Conservation (phyloP, 2,113 vertebrate genomes). For the Myodes glareolus region DNA sequence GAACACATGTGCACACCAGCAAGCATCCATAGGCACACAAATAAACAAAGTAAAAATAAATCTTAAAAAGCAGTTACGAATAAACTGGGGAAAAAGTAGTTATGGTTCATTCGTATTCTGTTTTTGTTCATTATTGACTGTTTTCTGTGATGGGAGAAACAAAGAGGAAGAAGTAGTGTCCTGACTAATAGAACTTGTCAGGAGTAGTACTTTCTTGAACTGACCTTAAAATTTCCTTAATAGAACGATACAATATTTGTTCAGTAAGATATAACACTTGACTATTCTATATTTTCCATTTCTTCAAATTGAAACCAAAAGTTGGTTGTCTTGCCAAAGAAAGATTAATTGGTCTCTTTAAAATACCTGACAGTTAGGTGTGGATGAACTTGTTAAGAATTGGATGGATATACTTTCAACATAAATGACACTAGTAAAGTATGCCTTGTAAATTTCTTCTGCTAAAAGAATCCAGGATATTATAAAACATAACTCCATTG, state of each 20-base stretch:
- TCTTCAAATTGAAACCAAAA: constrained; percentile 33
- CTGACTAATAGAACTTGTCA: neutral
- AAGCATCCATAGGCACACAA: neutral
- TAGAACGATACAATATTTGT: neutral
- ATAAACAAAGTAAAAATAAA: neutral
- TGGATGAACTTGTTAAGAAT: constrained; percentile 52
- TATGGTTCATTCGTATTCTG: neutral
- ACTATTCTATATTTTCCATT: constrained; percentile 19
- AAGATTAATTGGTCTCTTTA: constrained; percentile 9
- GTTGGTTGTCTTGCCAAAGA: neutral
- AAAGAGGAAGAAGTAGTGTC: neutral
- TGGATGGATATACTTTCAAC: constrained; percentile 39
- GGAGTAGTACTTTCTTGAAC: neutral
- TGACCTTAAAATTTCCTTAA: constrained; percentile 12
- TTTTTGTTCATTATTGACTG: constrained; percentile 10
- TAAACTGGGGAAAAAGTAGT: neutral
- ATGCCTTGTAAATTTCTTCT: constrained; percentile 8
- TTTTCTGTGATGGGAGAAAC: neutral
- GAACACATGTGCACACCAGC: neutral
- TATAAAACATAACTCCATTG: neutral
- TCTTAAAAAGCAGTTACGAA: constrained; percentile 10
- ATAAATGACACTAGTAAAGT: constrained; percentile 1
- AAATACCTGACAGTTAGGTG: constrained; percentile 36
- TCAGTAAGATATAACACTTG: neutral
- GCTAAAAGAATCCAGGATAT: constrained; percentile 18